These are phyloP conservation scores for Grus americana DNA, from an alignment of 2,113 vertebrate species.

Conservation along the genomic window DNA sequence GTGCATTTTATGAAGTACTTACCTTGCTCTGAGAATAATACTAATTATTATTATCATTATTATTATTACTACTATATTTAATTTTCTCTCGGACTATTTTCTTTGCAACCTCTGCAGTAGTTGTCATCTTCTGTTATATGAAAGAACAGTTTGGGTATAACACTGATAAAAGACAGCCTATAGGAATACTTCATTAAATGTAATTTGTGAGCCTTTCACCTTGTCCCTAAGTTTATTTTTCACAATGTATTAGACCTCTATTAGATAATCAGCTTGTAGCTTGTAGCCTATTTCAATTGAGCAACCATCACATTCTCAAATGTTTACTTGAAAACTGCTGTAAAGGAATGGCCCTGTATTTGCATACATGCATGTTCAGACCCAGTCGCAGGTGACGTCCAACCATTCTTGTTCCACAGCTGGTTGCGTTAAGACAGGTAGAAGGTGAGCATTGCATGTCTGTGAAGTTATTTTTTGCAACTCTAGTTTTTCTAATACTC, in stretches of 20 bases:
- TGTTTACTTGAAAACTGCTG: background rate
- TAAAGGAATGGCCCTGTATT: background rate
- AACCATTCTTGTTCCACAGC: background rate
- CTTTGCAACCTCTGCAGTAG: background rate
- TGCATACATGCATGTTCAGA: background rate
- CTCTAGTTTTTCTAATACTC: background rate
- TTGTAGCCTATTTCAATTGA: background rate
- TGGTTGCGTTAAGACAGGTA: background rate
- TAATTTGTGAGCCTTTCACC: background rate
- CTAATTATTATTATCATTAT: background rate
- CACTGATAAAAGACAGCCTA: background rate
- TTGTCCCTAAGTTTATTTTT: background rate
- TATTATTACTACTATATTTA: background rate
- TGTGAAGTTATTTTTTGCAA: background rate
- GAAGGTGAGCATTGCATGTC: background rate
- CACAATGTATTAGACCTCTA: background rate
- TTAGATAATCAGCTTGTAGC: background rate
- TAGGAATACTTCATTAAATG: background rate
- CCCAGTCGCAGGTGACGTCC: background rate
- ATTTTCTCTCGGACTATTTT: background rate
- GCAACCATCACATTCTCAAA: background rate
- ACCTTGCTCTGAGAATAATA: background rate
- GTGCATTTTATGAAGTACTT: background rate
- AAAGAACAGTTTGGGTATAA: background rate
- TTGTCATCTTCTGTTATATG: background rate